Base-by-base conservation (phyloP, 2,113 vertebrate species). In the Anguilla rostrata region DNA sequence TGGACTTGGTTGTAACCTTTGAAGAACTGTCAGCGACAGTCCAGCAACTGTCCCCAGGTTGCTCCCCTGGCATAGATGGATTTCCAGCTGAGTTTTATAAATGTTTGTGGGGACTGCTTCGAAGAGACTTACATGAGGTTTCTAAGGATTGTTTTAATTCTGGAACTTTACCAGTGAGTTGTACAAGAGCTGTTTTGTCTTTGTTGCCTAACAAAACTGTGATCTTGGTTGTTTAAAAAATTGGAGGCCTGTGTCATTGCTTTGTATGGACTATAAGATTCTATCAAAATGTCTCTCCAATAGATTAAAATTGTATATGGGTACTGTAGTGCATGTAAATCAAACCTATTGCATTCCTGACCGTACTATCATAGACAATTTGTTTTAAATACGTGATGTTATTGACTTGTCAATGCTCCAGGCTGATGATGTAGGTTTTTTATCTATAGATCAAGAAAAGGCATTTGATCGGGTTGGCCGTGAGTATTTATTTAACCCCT, bases 21-120 rank as follows among this genome's bases (percentile, higher is more conserved):
- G 9, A 56, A 56, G 53, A 56, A 56, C 1, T 56, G 8, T 12
- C 53, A 56, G 53, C 8, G 15, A 15, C 53, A 11, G 1, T 56
- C 15, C 53, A 56, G 53, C 8, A 11, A 56, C 53, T 12, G 15
- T 78, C 71, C 12, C 12, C 71, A 39, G 80, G 80, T 15, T 1
- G 11, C 12, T 12, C 80, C 29, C 80, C 80, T 39, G 80, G 80
- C 12, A 82, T 82, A 20, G 80, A 82, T 39, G 6, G 80, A 12
- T 34, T 82, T 6, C 80, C 80, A 39, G 80, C 80, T 22, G 41
- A 40, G 80, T 82, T 82, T 39, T 82, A 82, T 20, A 81, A 81
- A 6, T 11, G 39, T 6, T 81, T 81, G 6, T 81, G 80, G 16
- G n/a, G 39, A 39, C 4, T 26, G 6, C 39, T 82, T 4, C 2